Conservation (phyloP, 2,888 invertebrate species). For the Syrista parreyssii region DNA sequence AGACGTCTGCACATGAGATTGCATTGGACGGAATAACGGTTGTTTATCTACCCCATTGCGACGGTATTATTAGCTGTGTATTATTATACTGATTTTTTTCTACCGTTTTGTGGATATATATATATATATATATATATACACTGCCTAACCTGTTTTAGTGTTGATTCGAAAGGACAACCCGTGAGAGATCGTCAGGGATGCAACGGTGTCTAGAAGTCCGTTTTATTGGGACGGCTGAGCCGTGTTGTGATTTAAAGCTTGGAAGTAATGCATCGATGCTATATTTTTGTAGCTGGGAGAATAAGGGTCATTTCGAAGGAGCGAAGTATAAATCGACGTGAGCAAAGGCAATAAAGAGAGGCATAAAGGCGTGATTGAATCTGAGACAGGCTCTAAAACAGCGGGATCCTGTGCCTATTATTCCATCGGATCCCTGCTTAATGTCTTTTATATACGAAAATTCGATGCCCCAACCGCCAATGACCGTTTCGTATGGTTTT, state of each 20-base stretch:
- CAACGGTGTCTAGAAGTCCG: neutral
- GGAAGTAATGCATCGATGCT: slow-evolving; percentile 8
- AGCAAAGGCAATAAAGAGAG: slow-evolving; percentile 17
- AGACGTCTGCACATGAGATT: too few relatives aligned
- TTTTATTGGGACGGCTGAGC: neutral
- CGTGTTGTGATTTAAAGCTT: slow-evolving; percentile 7
- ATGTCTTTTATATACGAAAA: neutral
- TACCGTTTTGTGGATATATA: too few relatives aligned
- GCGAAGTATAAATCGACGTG: slow-evolving; percentile 25
- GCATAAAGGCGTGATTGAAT: slow-evolving; percentile 25
- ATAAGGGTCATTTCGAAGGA: slow-evolving; percentile 17
- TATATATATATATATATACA: too few relatives aligned
- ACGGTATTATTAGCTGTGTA: too few relatives aligned
- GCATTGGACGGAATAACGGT: too few relatives aligned
- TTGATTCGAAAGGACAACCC: too few relatives aligned
- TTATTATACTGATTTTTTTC: too few relatives aligned
- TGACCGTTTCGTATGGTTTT: neutral
- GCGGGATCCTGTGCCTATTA: slow-evolving; percentile 10
- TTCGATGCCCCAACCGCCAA: neutral
- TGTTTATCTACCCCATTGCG: too few relatives aligned
- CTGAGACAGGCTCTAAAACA: slow-evolving; percentile 17
- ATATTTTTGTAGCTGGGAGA: slow-evolving; percentile 21
- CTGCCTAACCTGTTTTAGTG: too few relatives aligned
- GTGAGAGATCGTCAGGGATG: neutral
- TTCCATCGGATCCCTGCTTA: slow-evolving; percentile 1